Evolutionary conservation across 2,888 invertebrate species (phyloP).

Genomic region (Mystacides longicornis): DNA sequence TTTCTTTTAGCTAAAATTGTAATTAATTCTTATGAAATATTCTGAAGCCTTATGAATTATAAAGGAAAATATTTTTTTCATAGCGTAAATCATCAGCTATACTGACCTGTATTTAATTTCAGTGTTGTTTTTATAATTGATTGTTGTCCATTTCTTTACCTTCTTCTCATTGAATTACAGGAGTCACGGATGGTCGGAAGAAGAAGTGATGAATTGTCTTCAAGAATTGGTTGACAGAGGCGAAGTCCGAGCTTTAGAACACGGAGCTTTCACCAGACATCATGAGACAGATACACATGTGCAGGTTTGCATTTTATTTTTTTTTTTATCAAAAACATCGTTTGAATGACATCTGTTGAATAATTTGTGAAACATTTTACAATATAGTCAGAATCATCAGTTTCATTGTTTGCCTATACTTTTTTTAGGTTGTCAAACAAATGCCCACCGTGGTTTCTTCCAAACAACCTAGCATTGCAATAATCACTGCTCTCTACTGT

Average conservation of each 20-base stretch:
- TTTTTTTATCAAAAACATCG: no score
- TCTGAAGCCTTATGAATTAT: no score
- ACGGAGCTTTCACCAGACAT: slow-evolving; percentile 74
- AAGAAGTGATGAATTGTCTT: slow-evolving; percentile 68
- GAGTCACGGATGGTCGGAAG: slow-evolving; percentile 71
- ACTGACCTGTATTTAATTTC: no score
- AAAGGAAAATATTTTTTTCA: no score
- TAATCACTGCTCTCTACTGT: slow-evolving; percentile 94
- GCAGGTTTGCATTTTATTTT: no score
- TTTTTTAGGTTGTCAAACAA: slow-evolving; percentile 74
- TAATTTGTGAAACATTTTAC: background rate
- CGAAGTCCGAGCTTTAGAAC: slow-evolving; percentile 77
- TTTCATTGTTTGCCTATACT: background rate
- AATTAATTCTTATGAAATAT: no score
- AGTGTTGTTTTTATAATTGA: no score
- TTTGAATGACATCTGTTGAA: slow-evolving; percentile 2
- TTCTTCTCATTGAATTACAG: no score
- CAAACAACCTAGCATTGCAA: slow-evolving; percentile 95
- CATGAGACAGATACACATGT: slow-evolving; percentile 81
- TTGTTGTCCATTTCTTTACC: no score
- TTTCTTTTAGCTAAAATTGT: no score
- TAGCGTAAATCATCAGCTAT: no score
- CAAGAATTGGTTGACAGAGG: slow-evolving; percentile 73
- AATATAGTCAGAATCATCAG: background rate
- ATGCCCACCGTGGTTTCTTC: slow-evolving; percentile 85